phyloP scores from a whole-genome alignment of 1,140 invertebrate genomes.

The Hesperophylax magnus region DNA sequence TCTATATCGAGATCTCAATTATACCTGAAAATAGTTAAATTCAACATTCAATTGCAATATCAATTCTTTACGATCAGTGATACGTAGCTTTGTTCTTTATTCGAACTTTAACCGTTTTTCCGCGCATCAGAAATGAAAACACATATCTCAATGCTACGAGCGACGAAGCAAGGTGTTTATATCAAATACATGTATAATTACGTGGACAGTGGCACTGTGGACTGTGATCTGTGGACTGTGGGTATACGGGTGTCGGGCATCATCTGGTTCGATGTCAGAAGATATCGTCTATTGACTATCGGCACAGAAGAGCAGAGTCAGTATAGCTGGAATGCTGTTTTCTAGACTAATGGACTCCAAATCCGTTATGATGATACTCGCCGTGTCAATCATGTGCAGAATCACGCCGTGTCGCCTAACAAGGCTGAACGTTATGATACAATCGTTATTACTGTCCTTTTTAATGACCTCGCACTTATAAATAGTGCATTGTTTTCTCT shows the following conservation, averaged over 20 bases:
- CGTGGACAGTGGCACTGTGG: no score
- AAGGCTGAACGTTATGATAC: not conserved
- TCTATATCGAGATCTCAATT: no score
- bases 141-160: no score
- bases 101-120: no score
- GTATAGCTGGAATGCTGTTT: slow-evolving; percentile 51
- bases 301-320: slow-evolving; percentile 24
- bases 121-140: no score
- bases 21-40: no score
- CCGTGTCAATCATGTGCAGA: slow-evolving; percentile 7
- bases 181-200: no score
- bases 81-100: no score
- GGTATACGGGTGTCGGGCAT: not conserved
- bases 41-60: no score
- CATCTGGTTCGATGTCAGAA: slow-evolving; percentile 10
- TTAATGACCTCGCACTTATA: slow-evolving; percentile 21
- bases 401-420: not conserved
- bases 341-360: slow-evolving; percentile 52
- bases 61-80: no score
- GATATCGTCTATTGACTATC: not conserved
- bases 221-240: no score
- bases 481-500: slow-evolving; percentile 30
- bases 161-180: no score
- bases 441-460: not conserved
- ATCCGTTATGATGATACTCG: slow-evolving; percentile 46